Evolutionary conservation across 30 jellyfish, hydroid and myxozoan genomes (phyloP).

Genomic region (Aurelia aurita): DNA sequence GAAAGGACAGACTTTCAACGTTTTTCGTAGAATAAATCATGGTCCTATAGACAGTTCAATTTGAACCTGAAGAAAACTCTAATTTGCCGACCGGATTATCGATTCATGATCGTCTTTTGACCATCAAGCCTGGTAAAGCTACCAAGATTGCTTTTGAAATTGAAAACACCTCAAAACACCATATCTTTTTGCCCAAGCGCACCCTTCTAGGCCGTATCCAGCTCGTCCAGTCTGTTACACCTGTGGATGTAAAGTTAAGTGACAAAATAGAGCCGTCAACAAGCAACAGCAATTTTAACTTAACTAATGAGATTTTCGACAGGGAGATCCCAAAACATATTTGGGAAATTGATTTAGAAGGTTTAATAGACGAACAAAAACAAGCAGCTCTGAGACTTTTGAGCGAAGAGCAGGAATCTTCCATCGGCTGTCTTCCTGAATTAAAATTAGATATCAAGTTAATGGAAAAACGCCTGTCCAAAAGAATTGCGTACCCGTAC

Average conservation of each 20-base stretch:
- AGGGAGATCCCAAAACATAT: slow-evolving; percentile 8
- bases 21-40: slow-evolving; percentile 19
- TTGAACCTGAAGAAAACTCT: slow-evolving; percentile 3
- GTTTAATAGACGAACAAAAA: not conserved
- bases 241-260: slow-evolving; percentile 15
- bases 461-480: not conserved
- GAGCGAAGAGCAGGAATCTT: not conserved
- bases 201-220: slow-evolving; percentile 24
- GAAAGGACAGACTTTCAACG: not conserved
- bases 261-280: too few species aligned
- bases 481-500: not conserved
- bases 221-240: slow-evolving; percentile 16
- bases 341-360: not conserved
- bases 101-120: not conserved
- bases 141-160: slow-evolving; percentile 12
- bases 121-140: not conserved
- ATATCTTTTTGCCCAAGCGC: slow-evolving; percentile 10
- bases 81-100: not conserved
- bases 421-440: slow-evolving; percentile 16
- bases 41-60: slow-evolving; percentile 2
- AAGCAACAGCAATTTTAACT: not conserved
- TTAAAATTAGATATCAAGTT: slow-evolving; percentile 11
- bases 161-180: slow-evolving; percentile 19
- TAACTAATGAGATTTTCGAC: too few species aligned
- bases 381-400: not conserved